Conservation (phyloP, 1,140 invertebrate species). For the Holotrichia oblita region DNA sequence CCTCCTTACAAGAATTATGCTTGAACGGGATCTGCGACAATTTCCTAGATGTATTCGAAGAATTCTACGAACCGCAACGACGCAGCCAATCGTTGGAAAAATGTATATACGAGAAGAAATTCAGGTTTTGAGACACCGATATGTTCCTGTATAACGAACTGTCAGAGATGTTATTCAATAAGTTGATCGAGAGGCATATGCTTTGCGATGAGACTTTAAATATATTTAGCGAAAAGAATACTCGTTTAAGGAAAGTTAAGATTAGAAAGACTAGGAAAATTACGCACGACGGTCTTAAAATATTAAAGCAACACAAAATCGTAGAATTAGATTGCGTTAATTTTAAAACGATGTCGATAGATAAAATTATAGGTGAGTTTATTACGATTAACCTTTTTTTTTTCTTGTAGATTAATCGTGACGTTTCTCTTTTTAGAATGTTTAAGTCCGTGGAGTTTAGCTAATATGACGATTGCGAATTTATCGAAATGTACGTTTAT, state of each 20-base stretch:
- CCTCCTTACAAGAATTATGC: conserved; percentile 72
- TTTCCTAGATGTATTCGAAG: conserved; percentile 69
- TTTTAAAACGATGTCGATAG: conserved; percentile 53
- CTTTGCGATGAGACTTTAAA: conserved; percentile 73
- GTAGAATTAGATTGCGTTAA: conserved; percentile 68
- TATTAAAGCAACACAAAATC: conserved; percentile 74
- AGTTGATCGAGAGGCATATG: conserved; percentile 71
- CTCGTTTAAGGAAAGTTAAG: conserved; percentile 65
- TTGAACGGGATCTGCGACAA: conserved; percentile 77
- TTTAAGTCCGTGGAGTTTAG: conserved; percentile 76
- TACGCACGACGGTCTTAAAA: conserved; percentile 70
- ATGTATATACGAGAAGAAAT: conserved; percentile 55
- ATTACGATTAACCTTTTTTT: no score
- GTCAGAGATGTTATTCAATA: conserved; percentile 73
- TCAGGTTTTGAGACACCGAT: conserved; percentile 71
- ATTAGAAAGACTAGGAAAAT: conserved; percentile 69
- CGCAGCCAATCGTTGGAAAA: not conserved
- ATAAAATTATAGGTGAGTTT: conserved; percentile 53
- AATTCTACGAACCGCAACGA: conserved; percentile 46
- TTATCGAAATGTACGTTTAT: conserved; percentile 74
- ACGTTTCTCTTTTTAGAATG: conserved; percentile 62
- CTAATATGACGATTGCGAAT: conserved; percentile 73
- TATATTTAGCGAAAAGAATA: conserved; percentile 73
- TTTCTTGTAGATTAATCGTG: conserved; percentile 5
- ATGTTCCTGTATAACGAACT: conserved; percentile 74